Base-by-base conservation (phyloP, 2,113 vertebrate genomes). In the Peucedramus taeniatus region DNA sequence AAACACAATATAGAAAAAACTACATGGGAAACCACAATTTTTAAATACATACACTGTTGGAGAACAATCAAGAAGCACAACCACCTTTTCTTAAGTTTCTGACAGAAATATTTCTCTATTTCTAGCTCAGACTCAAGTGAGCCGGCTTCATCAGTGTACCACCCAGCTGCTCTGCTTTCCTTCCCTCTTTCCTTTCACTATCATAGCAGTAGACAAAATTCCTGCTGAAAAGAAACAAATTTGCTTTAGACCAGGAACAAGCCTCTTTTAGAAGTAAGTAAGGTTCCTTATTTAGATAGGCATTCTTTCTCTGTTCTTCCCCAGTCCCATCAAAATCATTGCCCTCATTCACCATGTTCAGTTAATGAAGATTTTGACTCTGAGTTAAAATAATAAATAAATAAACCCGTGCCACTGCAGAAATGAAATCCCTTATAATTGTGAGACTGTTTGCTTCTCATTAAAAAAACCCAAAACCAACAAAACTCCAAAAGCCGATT, bases 91-190 rank as follows among this genome's bases (percentile, higher is more conserved):
- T 65, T 35, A 57, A 39, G 33, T 35, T 53, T 39, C 28, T 54
- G 24, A 69, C 18, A 57, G 13, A 20, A 74, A 49, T 45, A 70
- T 47, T 90, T 84, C 72, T 60, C 28, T 44, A n/a, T 50, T 90
- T 87, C 65, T 61, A 64, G 12, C 19, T 86, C 23, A n/a, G 45
- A 81, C 23, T 68, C 11, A 39, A 51, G 21, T 0, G 1, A 79
- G 0, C 3, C 28, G 80, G 3, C 5, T 65, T 80, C 37, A 77
- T 49, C 45, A 50, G 15, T 63, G 15, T n/a, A 63, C 0, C 0
- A n/a, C 13, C 13, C 14, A 42, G 35, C 5, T 66, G 8, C 31
- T 78, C 13, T 56, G 15, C n/a, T 40, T 60, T 87, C 53, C 7
- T 79, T 23, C 22, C 3, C 5, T 76, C 30, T 68, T 59, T 35